Base-by-base conservation (phyloP, 1,140 invertebrate species). In the Homalodisca vitripennis region DNA sequence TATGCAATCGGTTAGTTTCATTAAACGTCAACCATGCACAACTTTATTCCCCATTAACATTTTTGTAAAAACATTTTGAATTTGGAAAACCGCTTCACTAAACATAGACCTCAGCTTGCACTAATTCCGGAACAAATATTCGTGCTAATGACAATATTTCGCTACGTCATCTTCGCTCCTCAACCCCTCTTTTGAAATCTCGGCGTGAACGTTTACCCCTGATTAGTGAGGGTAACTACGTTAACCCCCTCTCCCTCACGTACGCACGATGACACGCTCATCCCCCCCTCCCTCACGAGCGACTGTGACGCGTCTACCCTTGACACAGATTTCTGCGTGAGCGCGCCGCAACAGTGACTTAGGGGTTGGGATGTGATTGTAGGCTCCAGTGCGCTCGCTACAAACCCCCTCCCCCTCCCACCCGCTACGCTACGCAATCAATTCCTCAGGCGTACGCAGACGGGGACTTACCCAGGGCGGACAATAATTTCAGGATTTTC, bases 281-380 rank as follows among this genome's bases (percentile, higher is more conserved):
- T n/a, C n/a, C n/a, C n/a, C n/a, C n/a, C n/a, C n/a, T n/a, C n/a
- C n/a, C n/a, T n/a, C n/a, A n/a, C n/a, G n/a, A n/a, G n/a, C n/a
- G n/a, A n/a, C n/a, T n/a, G n/a, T n/a, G 55, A 10, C 26, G 55
- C 55, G 24, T 2, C 55, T 51, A 60, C 55, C 55, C 55, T 60
- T 60, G 55, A 60, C 55, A 60, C 55, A 60, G 22, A 60, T 60
- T 60, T 60, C 55, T 60, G 55, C 55, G 55, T 60, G 55, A 60
- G 55, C 55, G 55, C 22, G 22, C 26, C 24, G 55, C 27, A 13
- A 60, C 55, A 60, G 55, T 60, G 55, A 60, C 55, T 60, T 27
- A 22, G 55, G 55, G 55, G 48, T 60, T 10, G 55, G 29, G 24
- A 60, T 60, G 24, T 60, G 55, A 60, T 60, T 60, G 55, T 60